Base-by-base conservation (phyloP, 2,888 invertebrate species). In the Drosophila anceps region DNA sequence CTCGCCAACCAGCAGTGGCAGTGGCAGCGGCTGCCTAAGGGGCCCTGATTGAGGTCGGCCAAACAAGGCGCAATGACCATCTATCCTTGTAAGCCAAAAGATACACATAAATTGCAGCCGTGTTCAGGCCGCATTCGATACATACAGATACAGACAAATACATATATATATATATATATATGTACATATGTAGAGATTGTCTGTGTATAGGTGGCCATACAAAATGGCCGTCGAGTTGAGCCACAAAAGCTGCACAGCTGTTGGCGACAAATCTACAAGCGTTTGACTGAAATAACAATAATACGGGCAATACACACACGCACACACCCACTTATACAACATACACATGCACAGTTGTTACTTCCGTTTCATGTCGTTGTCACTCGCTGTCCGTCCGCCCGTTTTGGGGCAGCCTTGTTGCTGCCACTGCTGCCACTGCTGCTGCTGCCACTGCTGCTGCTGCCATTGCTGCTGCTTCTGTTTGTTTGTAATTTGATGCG, bases 401-500 rank as follows among this genome's bases (percentile, higher is more conserved):
- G 41, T 69, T 73, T 44, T 54, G 53, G 62, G 55, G 35, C 65
- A 55, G 76, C 64, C 59, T 73, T 75, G 65, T 65, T 64, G 59
- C 53, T 61, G 60, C 55, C 18, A 20, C 41, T 43, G 20, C 43
- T 69, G 62, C 33, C 76, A 62, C 41, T 46, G 48, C 67, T 82
- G 73, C 8, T 69, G 62, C 33, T 78, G 64, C 41, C n/a, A n/a
- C 41, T 43, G n/a, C 41, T 20, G 15, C 46, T 50, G 41, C 43
- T 66, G 60, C 8, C 15, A 5, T 6, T 29, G 37, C 13, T 69
- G 62, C 33, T 78, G 64, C 41, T 46, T 51, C 67, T 82, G 73
- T 81, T 82, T 78, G 83, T 83, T 84, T 83, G 85, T 88, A 88
- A 88, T 88, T 83, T 88, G 88, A 86, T 88, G 86, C 88, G 88